These are phyloP conservation scores for Erinaceus europaeus DNA, from an alignment of 2,113 vertebrate genomes.

Conservation along the genomic window DNA sequence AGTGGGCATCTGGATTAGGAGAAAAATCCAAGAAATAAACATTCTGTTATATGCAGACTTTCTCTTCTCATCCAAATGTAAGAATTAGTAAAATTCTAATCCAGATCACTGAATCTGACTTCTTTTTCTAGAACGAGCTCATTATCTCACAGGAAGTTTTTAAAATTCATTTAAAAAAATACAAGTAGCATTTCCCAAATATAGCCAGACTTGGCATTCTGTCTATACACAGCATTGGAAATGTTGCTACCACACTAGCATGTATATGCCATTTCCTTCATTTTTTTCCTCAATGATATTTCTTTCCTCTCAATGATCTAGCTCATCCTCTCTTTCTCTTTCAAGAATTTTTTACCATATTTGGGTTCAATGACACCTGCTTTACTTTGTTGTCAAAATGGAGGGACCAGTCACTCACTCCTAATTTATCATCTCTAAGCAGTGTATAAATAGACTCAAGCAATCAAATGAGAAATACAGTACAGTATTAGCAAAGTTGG, in stretches of 20 bases:
- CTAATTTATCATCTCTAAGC: not conserved
- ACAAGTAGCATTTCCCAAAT: not conserved
- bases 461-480: not conserved
- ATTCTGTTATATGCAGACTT: not conserved
- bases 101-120: not conserved
- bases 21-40: not conserved
- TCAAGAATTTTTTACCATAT: not conserved
- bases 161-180: not conserved
- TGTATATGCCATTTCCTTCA: rapidly evolving
- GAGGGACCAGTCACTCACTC: not conserved
- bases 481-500: not conserved
- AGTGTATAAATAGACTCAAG: not conserved
- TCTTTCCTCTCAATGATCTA: not conserved
- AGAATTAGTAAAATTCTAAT: not conserved
- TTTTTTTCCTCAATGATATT: not conserved
- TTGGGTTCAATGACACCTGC: not conserved
- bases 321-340: not conserved
- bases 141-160: not conserved
- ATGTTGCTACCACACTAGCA: not conserved
- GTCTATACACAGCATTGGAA: not conserved
- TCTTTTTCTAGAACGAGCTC: not conserved
- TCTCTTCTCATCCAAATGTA: not conserved
- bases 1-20: not conserved
- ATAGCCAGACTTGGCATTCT: not conserved
- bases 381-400: conserved; percentile 10